A percentile compares a stretch with the other conserved stretches of the same genome.
These are phyloP conservation scores for Phylloscopus whistleri DNA, from an alignment of 2,113 vertebrate species.

Conservation along the genomic window DNA sequence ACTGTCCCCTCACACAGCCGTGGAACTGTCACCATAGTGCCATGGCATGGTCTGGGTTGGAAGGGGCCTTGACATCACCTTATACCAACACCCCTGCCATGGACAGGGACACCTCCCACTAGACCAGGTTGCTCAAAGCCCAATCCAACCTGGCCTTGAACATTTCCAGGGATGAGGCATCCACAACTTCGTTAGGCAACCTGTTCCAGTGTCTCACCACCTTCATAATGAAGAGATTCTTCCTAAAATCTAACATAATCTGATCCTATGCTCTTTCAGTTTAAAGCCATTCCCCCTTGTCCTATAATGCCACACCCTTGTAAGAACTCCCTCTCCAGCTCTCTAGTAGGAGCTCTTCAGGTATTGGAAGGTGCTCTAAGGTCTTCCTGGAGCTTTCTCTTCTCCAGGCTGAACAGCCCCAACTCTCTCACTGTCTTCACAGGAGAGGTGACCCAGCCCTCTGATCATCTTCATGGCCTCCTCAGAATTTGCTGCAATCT, in stretches of 20 bases:
- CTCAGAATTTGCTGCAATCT: neutral
- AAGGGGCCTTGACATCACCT: neutral
- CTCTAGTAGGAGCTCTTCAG: neutral
- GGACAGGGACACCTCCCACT: neutral
- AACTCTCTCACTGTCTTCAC: neutral
- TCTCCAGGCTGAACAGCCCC: neutral
- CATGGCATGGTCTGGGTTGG: neutral
- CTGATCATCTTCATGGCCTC: neutral
- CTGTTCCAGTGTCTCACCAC: neutral
- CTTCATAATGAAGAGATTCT: neutral
- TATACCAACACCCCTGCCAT: neutral
- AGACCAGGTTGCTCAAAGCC: neutral
- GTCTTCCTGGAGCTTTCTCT: neutral
- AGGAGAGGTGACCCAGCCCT: neutral
- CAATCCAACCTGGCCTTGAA: neutral
- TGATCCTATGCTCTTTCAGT: neutral
- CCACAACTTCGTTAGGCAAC: neutral
- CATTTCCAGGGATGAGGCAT: neutral
- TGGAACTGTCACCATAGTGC: neutral
- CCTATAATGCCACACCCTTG: neutral
- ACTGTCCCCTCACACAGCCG: neutral
- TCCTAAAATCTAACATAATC: neutral
- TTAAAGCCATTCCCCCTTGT: neutral
- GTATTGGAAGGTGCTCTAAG: neutral
- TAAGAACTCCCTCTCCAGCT: neutral